Evolutionary conservation across 2,113 vertebrate genomes (phyloP), one percentile per base, ranked within the genome.

Genomic region (Lamprologus tigripictilis): DNA sequence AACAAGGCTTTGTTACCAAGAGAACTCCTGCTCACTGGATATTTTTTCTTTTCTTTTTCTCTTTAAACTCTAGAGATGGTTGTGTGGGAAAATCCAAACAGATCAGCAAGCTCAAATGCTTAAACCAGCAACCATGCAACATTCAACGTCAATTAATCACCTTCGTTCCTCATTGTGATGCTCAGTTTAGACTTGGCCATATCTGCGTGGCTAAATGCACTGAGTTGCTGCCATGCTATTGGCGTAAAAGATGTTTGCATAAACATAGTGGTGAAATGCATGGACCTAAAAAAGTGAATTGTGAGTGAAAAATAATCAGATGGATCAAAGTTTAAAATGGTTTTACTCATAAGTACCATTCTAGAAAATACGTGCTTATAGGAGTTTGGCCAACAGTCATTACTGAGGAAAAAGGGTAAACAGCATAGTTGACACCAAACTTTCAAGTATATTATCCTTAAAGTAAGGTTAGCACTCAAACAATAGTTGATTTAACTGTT

Each of bases 1-100:
- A 71, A 42, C 35, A 71, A 71, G 35, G n/a, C 66, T 42, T 71
- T 71, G 37, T 71, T 40, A 71, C 66, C 66, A 23, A 42, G 66
- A 71, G 37, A 71, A 71, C 12, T 42, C 12, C 37, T 0, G n/a
- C 66, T 71, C n/a, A 42, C 35, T 42, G 7, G 66, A 71, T 23
- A 42, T 42, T 23, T 42, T 71, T 2, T 37, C 19, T 66, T 42
- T 40, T 71, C n/a, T 42, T 71, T 42, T 42, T 23, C 35, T 71
- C 66, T 42, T 21, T 42, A 23, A 42, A 42, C 35, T 23, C 8
- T 71, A 71, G 37, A 71, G 66, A 71, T 23, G 66, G 66, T 23
- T 42, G n/a, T 71, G 66, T 42, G 35, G 66, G 19, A 71, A 42
- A 71, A 73, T 73, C 37, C 21, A 23, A 73, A 42, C n/a, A 16